Evolutionary conservation across 2,888 invertebrate species (phyloP).

Genomic region (Ennomos quercinarius): DNA sequence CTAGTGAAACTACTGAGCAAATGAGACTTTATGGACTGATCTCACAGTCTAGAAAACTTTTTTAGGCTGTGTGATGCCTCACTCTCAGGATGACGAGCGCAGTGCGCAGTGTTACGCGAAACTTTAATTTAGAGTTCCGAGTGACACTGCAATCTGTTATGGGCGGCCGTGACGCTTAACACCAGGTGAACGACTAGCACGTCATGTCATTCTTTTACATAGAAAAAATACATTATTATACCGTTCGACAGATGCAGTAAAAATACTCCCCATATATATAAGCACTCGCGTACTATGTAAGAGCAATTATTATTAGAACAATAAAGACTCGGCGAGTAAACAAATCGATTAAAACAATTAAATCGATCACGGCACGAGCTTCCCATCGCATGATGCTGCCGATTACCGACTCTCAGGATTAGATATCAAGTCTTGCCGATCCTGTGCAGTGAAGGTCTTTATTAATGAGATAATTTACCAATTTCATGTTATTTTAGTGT

Average conservation of each 20-base stretch:
- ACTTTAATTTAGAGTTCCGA: too few species aligned
- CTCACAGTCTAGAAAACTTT: too few species aligned
- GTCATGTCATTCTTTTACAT: too few species aligned
- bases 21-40: too few species aligned
- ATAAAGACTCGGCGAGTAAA: conserved; percentile 30
- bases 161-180: too few species aligned
- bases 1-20: too few species aligned
- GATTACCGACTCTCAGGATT: conserved; percentile 37
- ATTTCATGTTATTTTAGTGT: conserved; percentile 3
- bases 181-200: too few species aligned
- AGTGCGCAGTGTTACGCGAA: too few species aligned
- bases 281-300: conserved; percentile 23
- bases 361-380: conserved; percentile 41
- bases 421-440: conserved; percentile 21
- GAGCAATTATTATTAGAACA: conserved; percentile 34
- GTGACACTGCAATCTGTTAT: too few species aligned
- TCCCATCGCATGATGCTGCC: conserved; percentile 45
- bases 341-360: conserved; percentile 38
- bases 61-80: too few species aligned
- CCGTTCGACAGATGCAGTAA: conserved; percentile 11
- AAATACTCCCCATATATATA: not conserved
- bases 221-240: too few species aligned
- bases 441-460: conserved; percentile 11
- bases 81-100: too few species aligned
- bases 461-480: conserved; percentile 13